Conservation (phyloP, 2,888 invertebrate genomes). For the Helleia helle region DNA sequence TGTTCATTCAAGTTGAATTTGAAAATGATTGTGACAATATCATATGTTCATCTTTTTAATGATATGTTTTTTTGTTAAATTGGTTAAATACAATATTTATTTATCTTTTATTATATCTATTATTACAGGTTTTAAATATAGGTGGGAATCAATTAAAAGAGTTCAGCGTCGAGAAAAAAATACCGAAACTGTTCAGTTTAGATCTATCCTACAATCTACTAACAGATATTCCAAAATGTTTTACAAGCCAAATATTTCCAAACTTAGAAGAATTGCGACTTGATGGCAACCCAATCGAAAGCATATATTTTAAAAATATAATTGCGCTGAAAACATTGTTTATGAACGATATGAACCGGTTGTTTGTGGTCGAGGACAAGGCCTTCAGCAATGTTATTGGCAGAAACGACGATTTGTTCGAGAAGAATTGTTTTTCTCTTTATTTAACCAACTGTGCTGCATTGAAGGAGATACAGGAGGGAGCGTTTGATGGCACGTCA, state of each 20-base stretch:
- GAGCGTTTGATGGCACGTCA: slow-evolving; percentile 62
- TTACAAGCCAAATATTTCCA: slow-evolving; percentile 57
- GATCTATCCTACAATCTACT: slow-evolving; percentile 70
- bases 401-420: slow-evolving; percentile 34
- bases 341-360: slow-evolving; percentile 47
- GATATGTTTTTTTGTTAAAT: neutral
- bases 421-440: slow-evolving; percentile 56
- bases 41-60: no score
- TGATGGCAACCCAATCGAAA: slow-evolving; percentile 66
- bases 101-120: neutral
- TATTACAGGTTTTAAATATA: slow-evolving; percentile 55
- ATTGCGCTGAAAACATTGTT: slow-evolving; percentile 55
- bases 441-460: slow-evolving; percentile 58
- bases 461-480: slow-evolving; percentile 47
- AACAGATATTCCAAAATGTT: slow-evolving; percentile 50
- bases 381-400: slow-evolving; percentile 65
- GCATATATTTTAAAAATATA: slow-evolving; percentile 60
- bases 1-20: no score
- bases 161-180: slow-evolving; percentile 51
- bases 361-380: slow-evolving; percentile 49
- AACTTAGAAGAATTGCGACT: slow-evolving; percentile 61
- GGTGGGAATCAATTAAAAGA: slow-evolving; percentile 61
- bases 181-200: slow-evolving; percentile 54
- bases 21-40: no score
- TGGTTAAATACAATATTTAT: neutral